These are phyloP conservation scores for Scarus forsteni DNA, from an alignment of 2,797 vertebrate species.

Conservation along the genomic window DNA sequence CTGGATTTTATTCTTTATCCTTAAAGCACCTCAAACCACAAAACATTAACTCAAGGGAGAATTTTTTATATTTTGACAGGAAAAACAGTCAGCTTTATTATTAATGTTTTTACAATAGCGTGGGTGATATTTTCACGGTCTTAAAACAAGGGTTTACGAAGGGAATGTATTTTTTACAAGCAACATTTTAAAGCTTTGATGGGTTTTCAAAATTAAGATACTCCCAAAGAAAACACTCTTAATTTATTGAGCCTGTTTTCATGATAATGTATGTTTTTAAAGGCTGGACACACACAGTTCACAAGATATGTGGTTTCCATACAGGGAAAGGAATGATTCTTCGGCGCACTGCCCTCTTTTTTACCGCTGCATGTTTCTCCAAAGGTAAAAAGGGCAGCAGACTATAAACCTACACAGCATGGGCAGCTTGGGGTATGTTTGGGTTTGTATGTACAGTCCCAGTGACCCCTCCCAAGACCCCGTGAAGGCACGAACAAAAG, in stretches of 20 bases:
- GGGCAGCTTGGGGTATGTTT: background rate
- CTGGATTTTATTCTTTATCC: background rate
- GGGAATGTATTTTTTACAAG: too few relatives aligned
- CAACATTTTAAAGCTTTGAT: background rate
- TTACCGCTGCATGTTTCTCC: background rate
- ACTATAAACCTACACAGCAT: background rate
- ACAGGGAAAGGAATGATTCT: background rate
- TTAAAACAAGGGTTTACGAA: background rate
- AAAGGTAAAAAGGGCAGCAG: background rate
- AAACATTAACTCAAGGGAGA: background rate
- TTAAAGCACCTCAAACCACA: conserved; percentile 18
- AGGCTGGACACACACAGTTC: background rate
- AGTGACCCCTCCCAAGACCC: conserved; percentile 30
- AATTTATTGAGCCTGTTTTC: too few relatives aligned
- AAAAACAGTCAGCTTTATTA: background rate
- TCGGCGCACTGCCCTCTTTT: background rate
- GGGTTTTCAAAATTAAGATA: background rate
- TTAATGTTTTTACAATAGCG: background rate
- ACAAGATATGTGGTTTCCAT: too few relatives aligned
- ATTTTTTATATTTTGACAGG: background rate
- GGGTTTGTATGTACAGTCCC: conserved; percentile 45
- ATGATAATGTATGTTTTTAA: too few relatives aligned
- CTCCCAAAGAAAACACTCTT: background rate
- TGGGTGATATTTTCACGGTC: background rate
- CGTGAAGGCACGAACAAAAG: conserved; percentile 32